phyloP scores from a whole-genome alignment of 1,140 invertebrate species.

The Brachystomella parvula region DNA sequence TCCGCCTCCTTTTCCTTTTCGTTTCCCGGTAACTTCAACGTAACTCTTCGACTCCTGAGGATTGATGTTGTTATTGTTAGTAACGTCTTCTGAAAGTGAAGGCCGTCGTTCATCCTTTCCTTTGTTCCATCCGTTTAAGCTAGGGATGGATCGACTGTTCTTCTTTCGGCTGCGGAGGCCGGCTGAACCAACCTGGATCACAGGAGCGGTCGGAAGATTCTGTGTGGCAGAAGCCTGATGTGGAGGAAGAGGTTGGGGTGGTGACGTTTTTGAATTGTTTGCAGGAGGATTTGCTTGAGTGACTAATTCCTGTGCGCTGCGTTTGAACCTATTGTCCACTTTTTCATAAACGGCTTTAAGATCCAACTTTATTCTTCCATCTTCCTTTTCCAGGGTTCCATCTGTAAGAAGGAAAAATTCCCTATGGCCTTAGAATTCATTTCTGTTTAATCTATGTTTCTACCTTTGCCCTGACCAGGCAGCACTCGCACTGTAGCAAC shows the following conservation, averaged over 20 bases:
- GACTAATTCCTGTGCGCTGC: constrained; percentile 26
- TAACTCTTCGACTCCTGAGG: not conserved
- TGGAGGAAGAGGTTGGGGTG: not conserved
- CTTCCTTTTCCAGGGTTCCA: constrained; percentile 15
- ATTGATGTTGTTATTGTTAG: not conserved
- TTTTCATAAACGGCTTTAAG: constrained; percentile 39
- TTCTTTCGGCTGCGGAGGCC: constrained; percentile 19
- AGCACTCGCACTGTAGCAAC: constrained; percentile 37
- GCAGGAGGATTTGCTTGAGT: not conserved
- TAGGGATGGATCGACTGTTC: constrained; percentile 11
- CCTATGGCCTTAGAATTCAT: not conserved
- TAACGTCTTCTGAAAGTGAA: not conserved
- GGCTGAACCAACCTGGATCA: not conserved
- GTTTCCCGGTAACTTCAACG: not conserved
- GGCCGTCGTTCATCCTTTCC: not conserved
- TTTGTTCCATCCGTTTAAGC: not conserved
- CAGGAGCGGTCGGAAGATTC: not conserved
- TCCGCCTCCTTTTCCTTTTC: constrained; percentile 14
- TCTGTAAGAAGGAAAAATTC: not conserved
- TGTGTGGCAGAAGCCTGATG: not conserved
- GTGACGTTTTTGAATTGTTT: not conserved
- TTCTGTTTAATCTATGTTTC: not conserved
- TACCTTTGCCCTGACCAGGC: constrained; percentile 29
- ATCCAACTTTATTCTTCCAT: constrained; percentile 30
- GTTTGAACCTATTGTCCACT: constrained; percentile 36